Evolutionary conservation across 2,113 vertebrate species (phyloP).

Genomic region (Sinocyclocheilus maitianheensis): DNA sequence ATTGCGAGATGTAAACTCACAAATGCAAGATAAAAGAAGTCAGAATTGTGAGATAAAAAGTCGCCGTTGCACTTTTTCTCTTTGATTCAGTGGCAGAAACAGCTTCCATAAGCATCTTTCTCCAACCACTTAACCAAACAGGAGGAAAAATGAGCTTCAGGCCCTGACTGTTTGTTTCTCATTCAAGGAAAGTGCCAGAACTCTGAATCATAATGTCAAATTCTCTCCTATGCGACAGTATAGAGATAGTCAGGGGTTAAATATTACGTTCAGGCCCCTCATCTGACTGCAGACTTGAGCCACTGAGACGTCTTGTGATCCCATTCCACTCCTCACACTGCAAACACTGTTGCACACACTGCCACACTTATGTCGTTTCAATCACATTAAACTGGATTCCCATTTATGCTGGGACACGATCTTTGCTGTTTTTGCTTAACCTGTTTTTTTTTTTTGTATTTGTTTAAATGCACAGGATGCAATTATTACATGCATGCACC

Average conservation of each 20-base stretch:
- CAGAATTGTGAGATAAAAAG: no score
- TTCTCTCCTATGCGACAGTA: neutral
- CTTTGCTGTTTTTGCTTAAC: constrained; percentile 6
- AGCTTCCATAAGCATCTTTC: no score
- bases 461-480: neutral
- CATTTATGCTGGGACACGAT: constrained; percentile 1
- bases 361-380: constrained; percentile 48
- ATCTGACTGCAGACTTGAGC: neutral
- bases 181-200: neutral
- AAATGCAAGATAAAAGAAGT: no score
- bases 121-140: no score
- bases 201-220: neutral
- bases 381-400: constrained; percentile 60
- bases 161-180: no score
- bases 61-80: no score
- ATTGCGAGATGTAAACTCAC: no score
- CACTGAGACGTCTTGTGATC: constrained; percentile 64
- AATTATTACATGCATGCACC: no score
- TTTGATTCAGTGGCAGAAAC: no score
- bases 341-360: constrained; percentile 47
- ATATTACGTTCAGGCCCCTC: neutral
- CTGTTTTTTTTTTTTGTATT: no score
- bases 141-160: no score
- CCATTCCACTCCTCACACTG: constrained; percentile 58
- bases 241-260: neutral